These are phyloP conservation scores for Aleiodes alternator DNA, from an alignment of 2,888 invertebrate species.

Conservation along the genomic window DNA sequence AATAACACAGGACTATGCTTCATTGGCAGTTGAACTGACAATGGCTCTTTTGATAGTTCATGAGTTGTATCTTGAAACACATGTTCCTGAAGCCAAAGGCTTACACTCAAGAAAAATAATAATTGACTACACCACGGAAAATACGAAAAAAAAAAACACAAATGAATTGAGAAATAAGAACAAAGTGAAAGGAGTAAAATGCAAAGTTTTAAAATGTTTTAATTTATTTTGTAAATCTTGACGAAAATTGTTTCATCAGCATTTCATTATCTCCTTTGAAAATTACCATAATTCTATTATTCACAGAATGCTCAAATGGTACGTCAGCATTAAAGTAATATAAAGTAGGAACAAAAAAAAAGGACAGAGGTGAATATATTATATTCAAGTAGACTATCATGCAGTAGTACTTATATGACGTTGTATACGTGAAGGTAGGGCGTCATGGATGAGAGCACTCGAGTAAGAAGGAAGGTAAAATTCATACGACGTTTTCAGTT, in stretches of 20 bases:
- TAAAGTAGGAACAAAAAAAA: background rate
- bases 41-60: constrained; percentile 3
- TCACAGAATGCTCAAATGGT: too few species aligned
- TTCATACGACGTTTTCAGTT: constrained; percentile 55
- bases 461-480: constrained; percentile 65
- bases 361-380: background rate
- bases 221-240: too few species aligned
- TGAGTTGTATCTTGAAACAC: background rate
- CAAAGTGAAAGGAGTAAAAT: too few species aligned
- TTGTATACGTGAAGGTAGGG: constrained; percentile 72
- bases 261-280: too few species aligned
- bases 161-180: background rate
- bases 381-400: background rate
- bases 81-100: background rate
- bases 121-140: background rate
- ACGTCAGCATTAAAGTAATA: too few species aligned
- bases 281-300: too few species aligned
- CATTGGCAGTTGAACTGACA: constrained; percentile 9
- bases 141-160: background rate
- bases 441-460: constrained; percentile 71
- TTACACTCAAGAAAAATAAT: too few species aligned
- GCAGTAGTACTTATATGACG: constrained; percentile 43
- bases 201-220: too few species aligned
- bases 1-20: background rate
- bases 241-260: too few species aligned